Evolutionary conservation across 1,140 invertebrate species (phyloP).

Genomic region (Drosophila grimshawi): DNA sequence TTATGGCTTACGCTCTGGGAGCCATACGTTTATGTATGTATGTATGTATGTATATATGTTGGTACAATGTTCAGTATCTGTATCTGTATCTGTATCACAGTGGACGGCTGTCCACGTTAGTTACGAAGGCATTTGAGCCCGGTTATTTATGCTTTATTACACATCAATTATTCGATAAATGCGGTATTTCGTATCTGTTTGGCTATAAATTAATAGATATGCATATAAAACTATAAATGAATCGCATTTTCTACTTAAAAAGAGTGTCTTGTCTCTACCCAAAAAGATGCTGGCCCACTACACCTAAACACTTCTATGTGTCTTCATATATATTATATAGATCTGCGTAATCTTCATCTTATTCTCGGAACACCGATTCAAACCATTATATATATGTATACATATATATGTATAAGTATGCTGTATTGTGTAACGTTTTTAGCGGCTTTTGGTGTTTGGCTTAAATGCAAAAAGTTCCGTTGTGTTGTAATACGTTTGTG

Average conservation of each 20-base stretch:
- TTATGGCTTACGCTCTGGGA: constrained; percentile 7
- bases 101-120: constrained; percentile 48
- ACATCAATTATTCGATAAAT: background rate
- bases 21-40: constrained; percentile 4
- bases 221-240: constrained; percentile 23
- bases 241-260: constrained; percentile 14
- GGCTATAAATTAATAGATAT: constrained; percentile 19
- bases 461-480: constrained; percentile 46
- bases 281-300: constrained; percentile 44
- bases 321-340: background rate
- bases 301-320: constrained; percentile 18
- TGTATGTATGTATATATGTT: constrained; percentile 20
- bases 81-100: constrained; percentile 35
- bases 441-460: constrained; percentile 22
- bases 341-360: background rate
- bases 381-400: constrained; percentile 3
- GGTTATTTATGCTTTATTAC: constrained; percentile 16
- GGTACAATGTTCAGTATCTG: constrained; percentile 5
- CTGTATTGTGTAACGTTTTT: constrained; percentile 10
- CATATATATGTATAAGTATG: background rate
- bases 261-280: constrained; percentile 15
- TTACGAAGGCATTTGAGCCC: constrained; percentile 23
- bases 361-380: constrained; percentile 14
- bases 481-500: constrained; percentile 2
- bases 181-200: constrained; percentile 10